Evolutionary conservation across 92 coral and sea anemone genomes (phyloP).

Genomic region (Epizoanthus stellaris): DNA sequence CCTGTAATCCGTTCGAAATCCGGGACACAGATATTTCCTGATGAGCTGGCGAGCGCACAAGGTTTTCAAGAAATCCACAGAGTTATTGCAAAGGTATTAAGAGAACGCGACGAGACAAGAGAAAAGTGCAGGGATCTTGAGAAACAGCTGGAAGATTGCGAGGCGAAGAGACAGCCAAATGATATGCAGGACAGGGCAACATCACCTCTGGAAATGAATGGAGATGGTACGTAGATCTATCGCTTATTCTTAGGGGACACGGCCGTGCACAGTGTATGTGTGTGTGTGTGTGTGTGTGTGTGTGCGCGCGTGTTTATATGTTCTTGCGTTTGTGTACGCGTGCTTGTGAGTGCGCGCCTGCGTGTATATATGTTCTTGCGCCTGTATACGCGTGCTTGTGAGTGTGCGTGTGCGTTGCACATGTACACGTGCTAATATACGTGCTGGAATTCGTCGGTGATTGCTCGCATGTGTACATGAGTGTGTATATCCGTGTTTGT

Average conservation of each 20-base stretch:
- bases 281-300: too few relatives aligned
- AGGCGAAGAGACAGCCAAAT: slow-evolving; percentile 1
- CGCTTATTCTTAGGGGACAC: too few relatives aligned
- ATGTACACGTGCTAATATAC: too few relatives aligned
- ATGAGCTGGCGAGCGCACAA: slow-evolving; percentile 19
- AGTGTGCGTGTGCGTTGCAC: not conserved
- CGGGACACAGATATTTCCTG: slow-evolving; percentile 8
- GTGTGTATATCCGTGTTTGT: too few relatives aligned
- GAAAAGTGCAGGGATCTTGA: slow-evolving; percentile 43
- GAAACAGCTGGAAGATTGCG: slow-evolving; percentile 9
- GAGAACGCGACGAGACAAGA: slow-evolving; percentile 58
- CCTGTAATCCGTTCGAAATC: slow-evolving; percentile 14
- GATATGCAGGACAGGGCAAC: slow-evolving; percentile 44
- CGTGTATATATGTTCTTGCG: too few relatives aligned
- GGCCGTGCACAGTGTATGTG: too few relatives aligned
- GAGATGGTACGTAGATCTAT: not conserved
- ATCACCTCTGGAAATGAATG: slow-evolving; percentile 13
- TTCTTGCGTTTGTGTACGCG: too few relatives aligned
- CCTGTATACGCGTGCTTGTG: too few relatives aligned
- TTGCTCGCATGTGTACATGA: too few relatives aligned
- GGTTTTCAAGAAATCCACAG: slow-evolving; percentile 23
- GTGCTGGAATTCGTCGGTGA: too few relatives aligned
- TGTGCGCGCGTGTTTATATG: too few relatives aligned
- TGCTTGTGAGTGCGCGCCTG: too few relatives aligned
- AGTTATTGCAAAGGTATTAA: slow-evolving; percentile 10